Evolutionary conservation across 30 jellyfish, hydroid and myxozoan species (phyloP), one percentile per base, ranked within the genome.

Genomic region (Aurelia coerulea): DNA sequence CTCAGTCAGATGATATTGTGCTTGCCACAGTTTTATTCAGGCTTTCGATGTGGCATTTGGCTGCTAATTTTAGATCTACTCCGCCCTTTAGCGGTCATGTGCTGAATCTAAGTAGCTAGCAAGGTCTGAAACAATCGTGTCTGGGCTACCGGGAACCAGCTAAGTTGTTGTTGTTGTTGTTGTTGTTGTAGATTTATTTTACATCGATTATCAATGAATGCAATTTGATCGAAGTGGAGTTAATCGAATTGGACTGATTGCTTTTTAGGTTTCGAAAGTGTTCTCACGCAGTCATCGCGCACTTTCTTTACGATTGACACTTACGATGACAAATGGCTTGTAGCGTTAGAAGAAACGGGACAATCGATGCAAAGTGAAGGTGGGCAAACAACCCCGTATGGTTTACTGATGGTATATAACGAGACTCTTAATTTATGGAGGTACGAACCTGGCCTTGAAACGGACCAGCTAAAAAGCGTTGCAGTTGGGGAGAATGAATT

Each of bases 261-360:
- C 2, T 62, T 62, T 62, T 18, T 46, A 73, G 84, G 84, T 49
- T 73, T 73, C 42, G 84, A 73, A 46, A 31, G 18, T 10, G 18
- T 68, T 10, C n/a, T 68, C 65, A 54, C 19, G 9, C 50, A 41
- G 32, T 16, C 84, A 49, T 68, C 54, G 2, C 23, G 41, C 23
- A 46, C 84, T 5, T 37, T 73, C 52, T 73, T 73, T 32, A 46
- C 10, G n/a, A 51, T 73, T 73, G 84, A 73, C 64, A 73, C 84
- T 0, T 73, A 73, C 70, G 84, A 73, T 42, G 64, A 73, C 70
- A 34, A 42, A n/a, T 15, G 50, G 41, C 51, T 73, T 16, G 12
- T 73, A 5, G 84, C 68, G 41, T 3, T 73, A 50, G 64, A 10
- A 10, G 70, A 73, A 51, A 54, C 9, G n/a, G 84, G 84, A 12